Evolutionary conservation across 2,888 invertebrate genomes (phyloP).

Genomic region (Drosophila neonasuta): DNA sequence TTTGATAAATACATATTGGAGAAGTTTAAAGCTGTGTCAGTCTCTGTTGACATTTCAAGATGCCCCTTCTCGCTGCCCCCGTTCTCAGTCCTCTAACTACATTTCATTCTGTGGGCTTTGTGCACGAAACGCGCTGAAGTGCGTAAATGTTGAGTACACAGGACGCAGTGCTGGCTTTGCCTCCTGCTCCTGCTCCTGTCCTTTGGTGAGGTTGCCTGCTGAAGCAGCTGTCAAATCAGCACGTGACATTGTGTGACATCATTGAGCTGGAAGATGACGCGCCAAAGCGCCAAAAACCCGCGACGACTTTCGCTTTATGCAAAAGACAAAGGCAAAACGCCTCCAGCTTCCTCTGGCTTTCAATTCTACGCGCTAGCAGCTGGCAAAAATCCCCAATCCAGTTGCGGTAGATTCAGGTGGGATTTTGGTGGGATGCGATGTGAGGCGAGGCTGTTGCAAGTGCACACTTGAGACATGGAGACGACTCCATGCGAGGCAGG

Average conservation of each 20-base stretch:
- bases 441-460: slow-evolving; percentile 56
- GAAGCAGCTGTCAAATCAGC: slow-evolving; percentile 60
- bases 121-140: slow-evolving; percentile 64
- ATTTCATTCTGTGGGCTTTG: slow-evolving; percentile 27
- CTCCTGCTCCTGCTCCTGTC: no score
- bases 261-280: slow-evolving; percentile 74
- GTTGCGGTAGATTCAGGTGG: slow-evolving; percentile 45
- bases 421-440: slow-evolving; percentile 48
- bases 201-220: background rate
- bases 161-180: background rate
- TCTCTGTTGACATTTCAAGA: slow-evolving; percentile 54
- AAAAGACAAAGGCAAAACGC: slow-evolving; percentile 64
- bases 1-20: slow-evolving; percentile 35
- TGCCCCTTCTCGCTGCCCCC: background rate
- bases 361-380: slow-evolving; percentile 12
- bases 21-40: slow-evolving; percentile 50
- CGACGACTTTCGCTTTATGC: slow-evolving; percentile 68
- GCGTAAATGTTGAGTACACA: slow-evolving; percentile 70
- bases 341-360: slow-evolving; percentile 31
- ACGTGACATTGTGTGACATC: slow-evolving; percentile 76
- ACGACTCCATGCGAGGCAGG: slow-evolving; percentile 34
- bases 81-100: background rate
- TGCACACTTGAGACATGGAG: slow-evolving; percentile 72
- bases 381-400: slow-evolving; percentile 28
- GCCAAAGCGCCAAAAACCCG: slow-evolving; percentile 60